These are phyloP conservation scores for Drosophila helvetica DNA, from an alignment of 2,888 invertebrate species.

Conservation along the genomic window DNA sequence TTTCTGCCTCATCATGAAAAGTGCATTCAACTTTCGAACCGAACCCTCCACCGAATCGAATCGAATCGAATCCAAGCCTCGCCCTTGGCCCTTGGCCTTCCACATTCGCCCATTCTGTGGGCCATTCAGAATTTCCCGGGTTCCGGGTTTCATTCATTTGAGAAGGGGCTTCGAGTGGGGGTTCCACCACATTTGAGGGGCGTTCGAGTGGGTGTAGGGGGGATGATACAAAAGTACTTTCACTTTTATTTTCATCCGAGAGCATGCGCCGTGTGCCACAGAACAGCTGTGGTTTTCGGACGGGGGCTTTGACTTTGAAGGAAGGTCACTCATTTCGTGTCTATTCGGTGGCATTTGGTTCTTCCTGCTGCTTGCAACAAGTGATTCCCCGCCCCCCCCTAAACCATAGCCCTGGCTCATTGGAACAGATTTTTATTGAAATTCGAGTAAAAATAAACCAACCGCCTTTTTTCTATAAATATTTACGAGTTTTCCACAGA, in stretches of 20 bases:
- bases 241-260: constrained; percentile 63
- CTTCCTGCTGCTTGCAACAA: constrained; percentile 49
- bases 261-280: constrained; percentile 64
- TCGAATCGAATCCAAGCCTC: constrained; percentile 11
- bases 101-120: constrained; percentile 28
- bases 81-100: constrained; percentile 78
- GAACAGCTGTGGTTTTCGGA: constrained; percentile 61
- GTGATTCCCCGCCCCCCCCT: constrained; percentile 4
- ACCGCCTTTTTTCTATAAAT: constrained; percentile 6
- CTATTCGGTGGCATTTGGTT: background rate
- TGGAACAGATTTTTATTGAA: background rate
- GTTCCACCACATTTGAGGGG: too few species aligned
- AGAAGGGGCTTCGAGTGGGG: background rate
- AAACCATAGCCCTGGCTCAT: background rate
- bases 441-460: background rate
- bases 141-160: background rate
- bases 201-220: background rate
- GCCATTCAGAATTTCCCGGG: constrained; percentile 2
- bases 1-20: constrained; percentile 13
- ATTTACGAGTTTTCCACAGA: constrained; percentile 6
- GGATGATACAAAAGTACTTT: too few species aligned
- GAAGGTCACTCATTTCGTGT: constrained; percentile 62
- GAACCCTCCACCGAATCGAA: too few species aligned
- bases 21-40: constrained; percentile 70
- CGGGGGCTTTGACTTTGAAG: constrained; percentile 66